phyloP scores from a whole-genome alignment of 2,888 invertebrate species.

The Phortica okadai region DNA sequence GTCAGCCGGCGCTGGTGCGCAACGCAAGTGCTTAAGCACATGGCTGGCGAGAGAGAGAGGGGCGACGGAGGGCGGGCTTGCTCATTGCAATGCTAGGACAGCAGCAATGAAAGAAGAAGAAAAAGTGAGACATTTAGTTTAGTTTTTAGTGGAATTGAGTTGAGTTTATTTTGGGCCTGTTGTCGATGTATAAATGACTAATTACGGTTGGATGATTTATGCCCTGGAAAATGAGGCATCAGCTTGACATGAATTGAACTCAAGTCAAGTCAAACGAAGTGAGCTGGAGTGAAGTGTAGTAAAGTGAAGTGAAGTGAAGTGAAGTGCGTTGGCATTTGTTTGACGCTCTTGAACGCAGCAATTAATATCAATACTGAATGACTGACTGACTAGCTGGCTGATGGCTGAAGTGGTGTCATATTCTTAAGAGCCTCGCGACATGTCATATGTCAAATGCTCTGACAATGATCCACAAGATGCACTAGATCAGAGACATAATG shows the following conservation, averaged over 20 bases:
- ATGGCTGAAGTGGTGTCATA: slow-evolving; percentile 15
- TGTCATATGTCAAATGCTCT: slow-evolving; percentile 7
- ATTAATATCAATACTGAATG: slow-evolving; percentile 53
- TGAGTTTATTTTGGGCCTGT: slow-evolving; percentile 22
- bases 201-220: slow-evolving; percentile 70
- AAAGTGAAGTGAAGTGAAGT: not conserved
- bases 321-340: slow-evolving; percentile 47
- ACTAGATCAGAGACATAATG: not conserved
- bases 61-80: not conserved
- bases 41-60: not conserved
- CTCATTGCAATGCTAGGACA: not conserved
- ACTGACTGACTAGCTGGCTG: not conserved
- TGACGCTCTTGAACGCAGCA: slow-evolving; percentile 56
- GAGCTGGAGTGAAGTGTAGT: not conserved
- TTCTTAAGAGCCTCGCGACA: slow-evolving; percentile 7
- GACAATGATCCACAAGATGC: not conserved
- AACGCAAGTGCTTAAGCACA: not conserved
- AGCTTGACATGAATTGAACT: slow-evolving; percentile 44
- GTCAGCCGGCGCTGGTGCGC: not conserved
- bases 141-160: not conserved
- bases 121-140: not conserved
- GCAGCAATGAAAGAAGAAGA: not conserved
- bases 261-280: not conserved
- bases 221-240: slow-evolving; percentile 31
- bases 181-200: slow-evolving; percentile 56